These are phyloP conservation scores for Stegastes partitus DNA, from an alignment of 2,113 vertebrate species.

Conservation along the genomic window DNA sequence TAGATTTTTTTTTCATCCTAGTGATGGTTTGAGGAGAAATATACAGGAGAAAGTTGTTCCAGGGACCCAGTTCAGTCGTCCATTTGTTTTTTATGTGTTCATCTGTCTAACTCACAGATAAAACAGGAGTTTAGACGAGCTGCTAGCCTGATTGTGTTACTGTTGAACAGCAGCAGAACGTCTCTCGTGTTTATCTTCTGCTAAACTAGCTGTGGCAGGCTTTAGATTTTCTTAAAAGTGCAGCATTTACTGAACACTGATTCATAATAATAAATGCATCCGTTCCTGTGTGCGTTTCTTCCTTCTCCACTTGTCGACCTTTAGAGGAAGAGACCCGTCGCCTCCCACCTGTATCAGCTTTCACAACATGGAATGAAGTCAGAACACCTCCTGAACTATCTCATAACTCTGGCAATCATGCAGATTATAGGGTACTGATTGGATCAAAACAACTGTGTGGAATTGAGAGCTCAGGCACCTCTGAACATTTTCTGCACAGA, in stretches of 20 bases:
- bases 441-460: constrained; percentile 51
- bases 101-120: too few species aligned
- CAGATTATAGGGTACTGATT: constrained; percentile 61
- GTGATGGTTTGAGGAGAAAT: too few species aligned
- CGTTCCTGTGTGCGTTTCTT: neutral
- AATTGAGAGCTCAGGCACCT: constrained; percentile 52
- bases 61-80: too few species aligned
- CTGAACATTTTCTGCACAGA: constrained; percentile 61
- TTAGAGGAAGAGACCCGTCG: neutral
- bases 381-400: constrained; percentile 33
- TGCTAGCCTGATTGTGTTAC: too few species aligned
- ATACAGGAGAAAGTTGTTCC: too few species aligned
- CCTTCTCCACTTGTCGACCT: neutral
- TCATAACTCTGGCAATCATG: constrained; percentile 22
- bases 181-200: too few species aligned
- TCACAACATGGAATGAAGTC: constrained; percentile 13
- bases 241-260: neutral
- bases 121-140: too few species aligned
- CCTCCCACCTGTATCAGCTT: neutral
- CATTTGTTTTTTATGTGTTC: too few species aligned
- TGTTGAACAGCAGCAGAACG: too few species aligned
- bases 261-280: neutral
- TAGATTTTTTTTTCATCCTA: too few species aligned
- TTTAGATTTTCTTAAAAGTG: too few species aligned
- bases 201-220: too few species aligned